A percentile compares a stretch with the other conserved stretches of the same genome.
These are phyloP conservation scores for Phytoseiulus persimilis DNA, from an alignment of 2,888 invertebrate genomes.

Conservation along the genomic window DNA sequence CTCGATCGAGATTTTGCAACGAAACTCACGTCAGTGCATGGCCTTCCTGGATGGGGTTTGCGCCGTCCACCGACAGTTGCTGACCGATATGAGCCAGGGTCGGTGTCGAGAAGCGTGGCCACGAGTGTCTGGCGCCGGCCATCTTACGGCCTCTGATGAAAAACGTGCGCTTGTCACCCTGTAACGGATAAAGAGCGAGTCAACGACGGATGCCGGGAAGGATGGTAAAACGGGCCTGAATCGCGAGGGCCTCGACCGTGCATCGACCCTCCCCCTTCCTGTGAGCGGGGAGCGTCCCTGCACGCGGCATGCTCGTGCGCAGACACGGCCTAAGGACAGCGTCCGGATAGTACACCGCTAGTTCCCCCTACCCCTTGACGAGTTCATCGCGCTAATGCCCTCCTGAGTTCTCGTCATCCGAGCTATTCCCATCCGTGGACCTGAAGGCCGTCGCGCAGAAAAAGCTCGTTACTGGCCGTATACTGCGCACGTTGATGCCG, in stretches of 20 bases:
- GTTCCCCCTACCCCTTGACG: not conserved
- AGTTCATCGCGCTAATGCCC: not conserved
- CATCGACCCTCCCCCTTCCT: no score
- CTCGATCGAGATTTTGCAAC: not conserved
- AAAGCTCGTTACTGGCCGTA: not conserved
- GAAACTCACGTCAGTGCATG: not conserved
- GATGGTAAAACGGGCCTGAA: no score
- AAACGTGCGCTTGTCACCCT: conserved; percentile 58
- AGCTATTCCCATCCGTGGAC: not conserved
- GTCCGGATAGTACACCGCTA: not conserved
- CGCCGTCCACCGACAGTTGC: conserved; percentile 22
- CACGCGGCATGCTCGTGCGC: not conserved
- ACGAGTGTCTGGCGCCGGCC: conserved; percentile 40
- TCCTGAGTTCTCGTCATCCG: not conserved
- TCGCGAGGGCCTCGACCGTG: no score
- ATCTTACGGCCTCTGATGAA: conserved; percentile 62
- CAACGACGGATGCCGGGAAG: no score
- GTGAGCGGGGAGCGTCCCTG: no score
- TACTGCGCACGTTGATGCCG: not conserved
- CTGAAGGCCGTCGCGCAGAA: not conserved
- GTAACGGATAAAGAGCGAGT: not conserved
- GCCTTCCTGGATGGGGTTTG: not conserved
- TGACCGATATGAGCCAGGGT: conserved; percentile 24
- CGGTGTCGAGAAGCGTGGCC: conserved; percentile 39
- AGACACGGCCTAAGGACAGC: not conserved